phyloP scores from a whole-genome alignment of 2,113 vertebrate species.

The Rhabdornis inornatus region DNA sequence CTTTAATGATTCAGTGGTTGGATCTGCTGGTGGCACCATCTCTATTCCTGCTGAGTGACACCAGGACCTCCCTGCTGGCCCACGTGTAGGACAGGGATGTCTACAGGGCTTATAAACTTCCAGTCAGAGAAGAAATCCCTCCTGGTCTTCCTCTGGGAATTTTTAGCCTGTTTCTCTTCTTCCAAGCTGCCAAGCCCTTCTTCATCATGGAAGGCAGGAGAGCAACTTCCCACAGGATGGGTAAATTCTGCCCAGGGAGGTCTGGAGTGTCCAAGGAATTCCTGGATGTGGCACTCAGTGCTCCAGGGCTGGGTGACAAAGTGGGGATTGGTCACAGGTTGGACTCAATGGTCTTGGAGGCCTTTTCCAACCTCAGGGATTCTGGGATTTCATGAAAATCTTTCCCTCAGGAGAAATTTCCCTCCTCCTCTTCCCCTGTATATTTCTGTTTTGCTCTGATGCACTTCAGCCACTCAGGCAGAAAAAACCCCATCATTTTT shows the following conservation, averaged over 20 bases:
- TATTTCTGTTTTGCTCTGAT: neutral
- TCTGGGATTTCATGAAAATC: neutral
- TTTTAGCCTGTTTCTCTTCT: neutral
- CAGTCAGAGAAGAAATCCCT: slow-evolving; percentile 71
- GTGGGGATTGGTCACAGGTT: neutral
- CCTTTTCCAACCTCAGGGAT: neutral
- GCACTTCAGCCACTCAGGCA: neutral
- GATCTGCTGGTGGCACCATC: neutral
- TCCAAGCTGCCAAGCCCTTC: neutral
- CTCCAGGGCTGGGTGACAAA: neutral
- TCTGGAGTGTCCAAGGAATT: neutral
- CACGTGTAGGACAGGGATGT: slow-evolving; percentile 58
- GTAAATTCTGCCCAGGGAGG: neutral
- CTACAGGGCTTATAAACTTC: slow-evolving; percentile 61
- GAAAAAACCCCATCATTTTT: neutral
- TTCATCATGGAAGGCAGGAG: neutral
- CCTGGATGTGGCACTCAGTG: neutral
- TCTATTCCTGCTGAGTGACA: neutral
- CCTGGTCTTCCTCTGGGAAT: slow-evolving; percentile 51
- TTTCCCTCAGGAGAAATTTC: neutral
- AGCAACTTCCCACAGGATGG: neutral
- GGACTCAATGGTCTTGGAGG: neutral
- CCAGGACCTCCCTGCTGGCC: slow-evolving; percentile 69
- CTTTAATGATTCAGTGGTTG: neutral
- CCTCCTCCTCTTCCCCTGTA: neutral